These are phyloP conservation scores for Mechanitis messenoides DNA, from an alignment of 2,888 invertebrate species.

Conservation along the genomic window DNA sequence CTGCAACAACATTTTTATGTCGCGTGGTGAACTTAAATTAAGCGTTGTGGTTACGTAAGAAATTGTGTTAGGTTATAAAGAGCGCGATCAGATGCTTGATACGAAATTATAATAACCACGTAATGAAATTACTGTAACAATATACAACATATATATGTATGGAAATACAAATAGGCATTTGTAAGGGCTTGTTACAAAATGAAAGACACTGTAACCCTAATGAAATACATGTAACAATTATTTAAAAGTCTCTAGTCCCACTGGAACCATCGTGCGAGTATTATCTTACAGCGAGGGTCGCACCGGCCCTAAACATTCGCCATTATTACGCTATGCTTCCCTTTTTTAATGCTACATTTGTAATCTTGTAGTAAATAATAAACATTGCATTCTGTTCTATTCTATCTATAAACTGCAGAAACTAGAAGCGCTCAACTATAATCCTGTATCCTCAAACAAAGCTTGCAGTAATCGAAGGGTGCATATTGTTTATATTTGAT, in stretches of 20 bases:
- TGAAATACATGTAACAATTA: conserved; percentile 67
- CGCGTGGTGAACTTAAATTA: conserved; percentile 29
- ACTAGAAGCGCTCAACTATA: conserved; percentile 73
- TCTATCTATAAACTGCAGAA: conserved; percentile 69
- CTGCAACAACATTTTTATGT: conserved; percentile 40
- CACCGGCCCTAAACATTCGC: conserved; percentile 20
- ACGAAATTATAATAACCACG: conserved; percentile 71
- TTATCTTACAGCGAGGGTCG: conserved; percentile 39
- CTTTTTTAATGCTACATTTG: conserved; percentile 66
- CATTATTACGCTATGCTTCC: conserved; percentile 66
- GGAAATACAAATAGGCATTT: conserved; percentile 76
- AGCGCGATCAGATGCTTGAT: conserved; percentile 64
- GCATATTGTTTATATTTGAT: conserved; percentile 78
- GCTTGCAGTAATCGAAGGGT: conserved; percentile 77
- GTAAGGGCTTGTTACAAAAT: conserved; percentile 79
- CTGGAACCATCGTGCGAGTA: conserved; percentile 76
- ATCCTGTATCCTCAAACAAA: conserved; percentile 73
- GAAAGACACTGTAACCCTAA: conserved; percentile 80
- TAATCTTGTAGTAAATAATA: conserved; percentile 69
- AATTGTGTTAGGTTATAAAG: conserved; percentile 33
- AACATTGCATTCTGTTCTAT: conserved; percentile 71
- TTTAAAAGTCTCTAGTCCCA: conserved; percentile 83
- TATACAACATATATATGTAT: conserved; percentile 64
- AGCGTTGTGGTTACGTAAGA: conserved; percentile 21
- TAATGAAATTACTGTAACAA: conserved; percentile 77